A percentile compares a stretch with the other conserved stretches of the same genome.
Evolutionary conservation across 2,113 vertebrate genomes (phyloP).

Genomic region (Colaptes auratus): DNA sequence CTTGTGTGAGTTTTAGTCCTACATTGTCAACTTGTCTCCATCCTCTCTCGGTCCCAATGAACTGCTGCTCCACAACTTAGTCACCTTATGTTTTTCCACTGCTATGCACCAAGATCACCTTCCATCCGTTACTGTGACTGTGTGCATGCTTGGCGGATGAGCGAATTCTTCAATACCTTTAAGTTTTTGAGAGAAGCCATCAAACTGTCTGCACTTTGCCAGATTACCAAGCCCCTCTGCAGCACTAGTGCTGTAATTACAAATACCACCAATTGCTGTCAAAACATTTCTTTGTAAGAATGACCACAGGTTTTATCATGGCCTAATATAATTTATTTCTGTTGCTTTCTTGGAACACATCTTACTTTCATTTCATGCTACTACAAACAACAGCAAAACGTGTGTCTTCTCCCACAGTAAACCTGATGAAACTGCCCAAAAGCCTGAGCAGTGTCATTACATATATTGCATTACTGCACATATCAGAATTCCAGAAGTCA

Average conservation of each 20-base stretch:
- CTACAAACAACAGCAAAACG: not conserved
- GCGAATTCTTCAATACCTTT: not conserved
- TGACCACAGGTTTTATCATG: not conserved
- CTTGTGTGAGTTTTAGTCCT: fast-evolving
- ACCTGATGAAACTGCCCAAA: not conserved
- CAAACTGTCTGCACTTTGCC: not conserved
- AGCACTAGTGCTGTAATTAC: not conserved
- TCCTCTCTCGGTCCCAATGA: not conserved
- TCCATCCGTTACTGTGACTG: not conserved
- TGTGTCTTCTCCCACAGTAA: not conserved
- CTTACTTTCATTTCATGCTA: not conserved
- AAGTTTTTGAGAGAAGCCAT: not conserved
- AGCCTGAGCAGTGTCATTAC: not conserved
- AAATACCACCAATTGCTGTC: not conserved
- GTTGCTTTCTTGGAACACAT: not conserved
- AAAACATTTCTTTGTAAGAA: not conserved
- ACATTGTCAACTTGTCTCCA: fast-evolving
- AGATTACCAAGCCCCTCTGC: not conserved
- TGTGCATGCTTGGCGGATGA: not conserved
- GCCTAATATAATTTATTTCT: not conserved
- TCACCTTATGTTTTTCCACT: not conserved
- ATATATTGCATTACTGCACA: too few relatives aligned
- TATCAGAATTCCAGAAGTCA: not conserved
- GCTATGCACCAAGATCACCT: not conserved
- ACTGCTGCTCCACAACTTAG: not conserved